phyloP scores from a whole-genome alignment of 2,113 vertebrate species.

The Corydoras maculifer region DNA sequence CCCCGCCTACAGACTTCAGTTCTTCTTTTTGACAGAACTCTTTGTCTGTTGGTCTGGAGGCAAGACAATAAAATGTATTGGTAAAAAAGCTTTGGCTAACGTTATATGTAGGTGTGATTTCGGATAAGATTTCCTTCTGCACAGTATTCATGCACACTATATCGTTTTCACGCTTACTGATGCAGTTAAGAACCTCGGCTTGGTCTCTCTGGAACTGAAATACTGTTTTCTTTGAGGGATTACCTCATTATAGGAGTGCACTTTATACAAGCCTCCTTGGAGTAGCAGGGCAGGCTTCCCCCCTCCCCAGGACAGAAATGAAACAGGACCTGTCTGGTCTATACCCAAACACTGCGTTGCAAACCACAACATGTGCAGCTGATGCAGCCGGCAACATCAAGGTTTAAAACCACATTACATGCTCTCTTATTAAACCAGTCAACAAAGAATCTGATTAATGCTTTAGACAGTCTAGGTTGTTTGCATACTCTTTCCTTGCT shows the following conservation, averaged over 20 bases:
- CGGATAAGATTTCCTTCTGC: not conserved
- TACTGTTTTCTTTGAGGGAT: constrained; percentile 22
- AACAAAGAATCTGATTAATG: not conserved
- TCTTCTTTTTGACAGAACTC: not conserved
- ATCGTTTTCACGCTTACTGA: constrained; percentile 15
- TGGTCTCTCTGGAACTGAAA: constrained; percentile 11
- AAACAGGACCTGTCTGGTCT: constrained; percentile 28
- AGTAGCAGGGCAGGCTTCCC: constrained; percentile 33
- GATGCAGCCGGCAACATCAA: constrained; percentile 15
- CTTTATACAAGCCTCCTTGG: constrained; percentile 13
- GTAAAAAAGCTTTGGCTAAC: not conserved
- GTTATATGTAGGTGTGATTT: not conserved
- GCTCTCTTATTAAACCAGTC: constrained; percentile 2
- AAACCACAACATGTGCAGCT: constrained; percentile 23
- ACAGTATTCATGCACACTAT: constrained; percentile 7
- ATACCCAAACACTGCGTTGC: constrained; percentile 35
- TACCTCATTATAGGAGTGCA: constrained; percentile 28
- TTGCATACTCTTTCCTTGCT: not conserved
- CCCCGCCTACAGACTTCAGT: constrained; percentile 36
- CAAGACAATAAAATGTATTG: constrained; percentile 9
- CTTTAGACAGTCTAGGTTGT: constrained; percentile 7
- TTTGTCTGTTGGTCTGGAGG: constrained; percentile 5
- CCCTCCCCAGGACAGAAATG: constrained; percentile 19
- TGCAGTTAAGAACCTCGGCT: not conserved
- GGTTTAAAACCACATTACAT: constrained; percentile 26